Base-by-base conservation (phyloP, 2,113 vertebrate genomes). In the Xenopus borealis region DNA sequence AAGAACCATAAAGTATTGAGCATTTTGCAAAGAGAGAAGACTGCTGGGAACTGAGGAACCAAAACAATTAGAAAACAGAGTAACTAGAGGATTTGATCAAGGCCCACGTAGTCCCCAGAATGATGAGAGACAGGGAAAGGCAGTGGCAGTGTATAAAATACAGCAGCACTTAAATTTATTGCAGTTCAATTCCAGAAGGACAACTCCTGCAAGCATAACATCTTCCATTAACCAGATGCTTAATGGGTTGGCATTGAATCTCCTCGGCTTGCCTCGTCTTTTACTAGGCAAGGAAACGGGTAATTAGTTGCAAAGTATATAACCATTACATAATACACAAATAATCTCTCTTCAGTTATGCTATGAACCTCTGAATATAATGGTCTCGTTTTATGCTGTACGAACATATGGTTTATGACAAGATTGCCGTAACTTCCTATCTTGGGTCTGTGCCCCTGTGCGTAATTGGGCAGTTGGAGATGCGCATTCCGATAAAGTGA, bases 391-490 rank as follows among this genome's bases (percentile, higher is more conserved):
- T 69, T 69, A 69, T 3, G 66, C 46, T 50, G 12, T 14, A 20
- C 72, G 61, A 62, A 75, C 73, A 75, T 75, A 75, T 75, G 73
- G 66, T 75, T 69, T 69, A 75, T 75, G 64, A 52, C 16, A 62
- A 69, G 27, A 75, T 44, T 44, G 20, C 66, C 45, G 46, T 20
- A 46, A 12, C 12, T 40, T 69, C 20, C 16, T 27, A 52, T 69
- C 72, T 52, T 45, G 30, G 44, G 13, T 33, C 66, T 62, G 66
- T 58, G 57, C 57, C 53, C 46, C 66, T 75, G 66, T 50, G 44
- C 23, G 58, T 63, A 75, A 75, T 75, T 62, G 59, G 45, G 57
- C 20, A 69, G n/a, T 27, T 53, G 27, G 20, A 50, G 33, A 75
- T 44, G 33, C 55, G 50, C 52, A 46, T 67, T 30, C 23, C n/a